Conservation (phyloP, 2,888 invertebrate species). For the Yponomeuta evonymella region DNA sequence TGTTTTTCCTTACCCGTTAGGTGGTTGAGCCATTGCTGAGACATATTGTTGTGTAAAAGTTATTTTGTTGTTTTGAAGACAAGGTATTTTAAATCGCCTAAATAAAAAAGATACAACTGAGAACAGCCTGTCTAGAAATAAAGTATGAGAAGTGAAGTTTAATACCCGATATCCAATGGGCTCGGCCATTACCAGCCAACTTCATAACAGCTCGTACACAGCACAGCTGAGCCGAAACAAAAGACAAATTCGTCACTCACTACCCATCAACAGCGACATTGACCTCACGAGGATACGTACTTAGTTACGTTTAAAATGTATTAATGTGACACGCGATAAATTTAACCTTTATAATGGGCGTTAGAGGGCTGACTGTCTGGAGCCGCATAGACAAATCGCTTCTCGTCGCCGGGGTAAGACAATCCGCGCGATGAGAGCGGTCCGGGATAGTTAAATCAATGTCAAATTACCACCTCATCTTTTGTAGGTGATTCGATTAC, state of each 20-base stretch:
- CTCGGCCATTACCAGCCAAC: neutral
- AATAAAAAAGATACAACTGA: too few relatives aligned
- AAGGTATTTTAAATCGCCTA: too few relatives aligned
- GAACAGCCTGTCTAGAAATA: too few relatives aligned
- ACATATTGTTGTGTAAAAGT: too few relatives aligned
- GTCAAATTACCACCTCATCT: conserved; percentile 75
- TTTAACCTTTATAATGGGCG: conserved; percentile 44
- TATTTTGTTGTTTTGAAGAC: too few relatives aligned
- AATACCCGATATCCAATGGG: neutral
- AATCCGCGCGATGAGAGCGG: conserved; percentile 58
- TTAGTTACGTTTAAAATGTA: conserved; percentile 33
- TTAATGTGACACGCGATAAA: conserved; percentile 48
- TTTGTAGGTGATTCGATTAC: conserved; percentile 68
- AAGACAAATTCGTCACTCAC: conserved; percentile 2
- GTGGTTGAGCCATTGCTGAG: too few relatives aligned
- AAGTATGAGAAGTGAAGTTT: neutral
- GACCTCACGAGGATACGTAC: conserved; percentile 21
- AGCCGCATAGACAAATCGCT: conserved; percentile 45
- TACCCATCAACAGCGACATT: conserved; percentile 24
- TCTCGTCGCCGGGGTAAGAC: conserved; percentile 52
- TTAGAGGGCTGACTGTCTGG: conserved; percentile 32
- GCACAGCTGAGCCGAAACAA: conserved; percentile 2
- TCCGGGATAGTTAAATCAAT: conserved; percentile 65
- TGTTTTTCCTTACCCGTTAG: too few relatives aligned
- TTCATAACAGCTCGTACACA: neutral